Evolutionary conservation across 53 echinoderm and acorn worm genomes (phyloP).

Genomic region (Echinarachnius parma): DNA sequence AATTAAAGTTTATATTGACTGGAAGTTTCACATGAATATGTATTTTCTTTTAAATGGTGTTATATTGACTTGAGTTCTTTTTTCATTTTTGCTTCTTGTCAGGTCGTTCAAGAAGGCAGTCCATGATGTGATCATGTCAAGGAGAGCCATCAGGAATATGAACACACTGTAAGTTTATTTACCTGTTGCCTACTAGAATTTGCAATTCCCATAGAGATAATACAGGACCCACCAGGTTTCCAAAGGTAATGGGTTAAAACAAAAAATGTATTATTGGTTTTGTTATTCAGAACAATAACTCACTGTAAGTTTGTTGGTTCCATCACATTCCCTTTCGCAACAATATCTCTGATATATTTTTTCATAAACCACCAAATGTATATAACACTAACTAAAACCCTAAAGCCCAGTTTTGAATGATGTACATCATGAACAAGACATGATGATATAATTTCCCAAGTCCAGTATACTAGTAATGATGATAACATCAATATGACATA

Average conservation of each 20-base stretch:
- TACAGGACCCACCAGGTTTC: too few relatives aligned
- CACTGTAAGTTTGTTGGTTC: background rate
- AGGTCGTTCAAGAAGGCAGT: conserved; percentile 99
- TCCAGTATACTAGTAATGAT: too few relatives aligned
- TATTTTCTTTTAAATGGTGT: background rate
- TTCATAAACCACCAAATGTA: too few relatives aligned
- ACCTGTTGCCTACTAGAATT: background rate
- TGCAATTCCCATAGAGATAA: too few relatives aligned
- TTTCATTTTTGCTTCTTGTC: background rate
- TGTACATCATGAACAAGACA: too few relatives aligned
- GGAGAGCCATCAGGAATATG: conserved; percentile 96
- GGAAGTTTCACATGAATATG: background rate
- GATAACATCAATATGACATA: too few relatives aligned
- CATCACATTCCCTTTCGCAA: too few relatives aligned
- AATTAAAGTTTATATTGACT: background rate
- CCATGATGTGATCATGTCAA: conserved; percentile 99
- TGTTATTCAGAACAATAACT: background rate
- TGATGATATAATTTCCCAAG: too few relatives aligned
- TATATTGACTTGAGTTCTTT: background rate
- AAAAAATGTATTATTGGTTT: background rate
- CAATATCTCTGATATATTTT: too few relatives aligned
- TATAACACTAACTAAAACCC: too few relatives aligned
- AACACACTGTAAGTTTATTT: conserved; percentile 85
- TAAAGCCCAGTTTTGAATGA: too few relatives aligned
- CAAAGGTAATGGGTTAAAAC: too few relatives aligned